Conservation (phyloP, 2,113 vertebrate species). For the Tenebrosternarchus preto region DNA sequence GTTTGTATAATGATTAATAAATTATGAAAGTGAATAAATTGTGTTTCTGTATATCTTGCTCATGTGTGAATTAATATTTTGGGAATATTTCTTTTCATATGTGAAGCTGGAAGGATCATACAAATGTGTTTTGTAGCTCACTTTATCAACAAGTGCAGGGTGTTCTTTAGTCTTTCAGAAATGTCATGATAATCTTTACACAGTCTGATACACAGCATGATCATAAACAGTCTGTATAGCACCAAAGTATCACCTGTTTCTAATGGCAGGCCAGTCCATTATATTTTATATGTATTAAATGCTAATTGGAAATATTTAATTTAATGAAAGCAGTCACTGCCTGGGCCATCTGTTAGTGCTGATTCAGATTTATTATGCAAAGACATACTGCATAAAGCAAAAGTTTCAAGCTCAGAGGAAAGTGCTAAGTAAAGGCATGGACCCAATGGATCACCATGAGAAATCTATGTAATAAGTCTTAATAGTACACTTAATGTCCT, state of each 20-base stretch:
- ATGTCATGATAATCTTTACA: conserved; percentile 7
- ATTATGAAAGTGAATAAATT: background rate
- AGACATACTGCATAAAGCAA: background rate
- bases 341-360: background rate
- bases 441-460: too few species aligned
- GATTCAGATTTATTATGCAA: background rate
- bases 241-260: background rate
- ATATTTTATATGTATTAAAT: background rate
- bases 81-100: too few species aligned
- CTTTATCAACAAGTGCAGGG: background rate
- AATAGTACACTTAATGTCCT: too few species aligned
- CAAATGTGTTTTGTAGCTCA: background rate
- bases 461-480: too few species aligned
- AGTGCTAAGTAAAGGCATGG: too few species aligned
- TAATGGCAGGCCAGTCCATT: too few species aligned
- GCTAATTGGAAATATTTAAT: background rate
- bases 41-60: background rate
- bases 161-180: conserved; percentile 28
- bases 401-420: too few species aligned
- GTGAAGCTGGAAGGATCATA: background rate
- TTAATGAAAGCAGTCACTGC: background rate
- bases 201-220: background rate
- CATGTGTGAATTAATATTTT: background rate
- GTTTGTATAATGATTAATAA: background rate
- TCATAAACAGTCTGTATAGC: conserved; percentile 22